phyloP scores from a whole-genome alignment of 2,888 invertebrate genomes.

The Drosophila falleni region DNA sequence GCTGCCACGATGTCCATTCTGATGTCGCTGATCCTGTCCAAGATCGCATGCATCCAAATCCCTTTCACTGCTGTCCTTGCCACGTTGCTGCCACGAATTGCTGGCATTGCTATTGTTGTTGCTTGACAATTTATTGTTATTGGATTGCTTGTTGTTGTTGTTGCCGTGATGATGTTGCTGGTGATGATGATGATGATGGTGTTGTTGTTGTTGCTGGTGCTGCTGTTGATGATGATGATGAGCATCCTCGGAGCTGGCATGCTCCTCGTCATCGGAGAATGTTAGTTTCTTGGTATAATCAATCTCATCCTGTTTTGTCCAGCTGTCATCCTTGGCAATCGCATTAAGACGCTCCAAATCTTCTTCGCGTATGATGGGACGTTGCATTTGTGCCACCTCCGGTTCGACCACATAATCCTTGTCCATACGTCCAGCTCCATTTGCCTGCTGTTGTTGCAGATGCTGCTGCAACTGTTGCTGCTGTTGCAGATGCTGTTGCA shows the following conservation, averaged over 20 bases:
- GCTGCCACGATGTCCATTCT: constrained; percentile 86
- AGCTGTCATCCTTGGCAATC: constrained; percentile 94
- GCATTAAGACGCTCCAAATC: constrained; percentile 97
- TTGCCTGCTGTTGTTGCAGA: constrained; percentile 46
- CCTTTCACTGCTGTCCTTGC: constrained; percentile 59
- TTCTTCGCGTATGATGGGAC: constrained; percentile 96
- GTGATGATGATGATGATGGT: neutral
- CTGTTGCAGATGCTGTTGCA: constrained; percentile 10
- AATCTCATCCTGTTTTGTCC: constrained; percentile 96
- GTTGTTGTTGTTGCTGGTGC: constrained; percentile 59
- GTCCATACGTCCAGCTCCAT: constrained; percentile 57
- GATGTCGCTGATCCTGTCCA: constrained; percentile 75
- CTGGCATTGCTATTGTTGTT: constrained; percentile 50
- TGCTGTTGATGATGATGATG: constrained; percentile 45
- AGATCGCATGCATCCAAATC: constrained; percentile 58
- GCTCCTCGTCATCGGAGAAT: constrained; percentile 95
- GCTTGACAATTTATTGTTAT: constrained; percentile 15
- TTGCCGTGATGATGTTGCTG: neutral
- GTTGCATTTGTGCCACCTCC: constrained; percentile 89
- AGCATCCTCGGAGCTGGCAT: constrained; percentile 81
- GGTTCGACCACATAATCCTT: constrained; percentile 85
- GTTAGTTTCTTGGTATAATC: constrained; percentile 97
- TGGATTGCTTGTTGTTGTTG: constrained; percentile 1
- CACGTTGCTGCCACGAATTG: constrained; percentile 71
- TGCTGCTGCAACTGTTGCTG: constrained; percentile 30